Percentiles rank a stretch among this genome's conserved stretches.
Evolutionary conservation across 2,888 invertebrate species (phyloP).

Genomic region (Reticulitermes lucifugus): DNA sequence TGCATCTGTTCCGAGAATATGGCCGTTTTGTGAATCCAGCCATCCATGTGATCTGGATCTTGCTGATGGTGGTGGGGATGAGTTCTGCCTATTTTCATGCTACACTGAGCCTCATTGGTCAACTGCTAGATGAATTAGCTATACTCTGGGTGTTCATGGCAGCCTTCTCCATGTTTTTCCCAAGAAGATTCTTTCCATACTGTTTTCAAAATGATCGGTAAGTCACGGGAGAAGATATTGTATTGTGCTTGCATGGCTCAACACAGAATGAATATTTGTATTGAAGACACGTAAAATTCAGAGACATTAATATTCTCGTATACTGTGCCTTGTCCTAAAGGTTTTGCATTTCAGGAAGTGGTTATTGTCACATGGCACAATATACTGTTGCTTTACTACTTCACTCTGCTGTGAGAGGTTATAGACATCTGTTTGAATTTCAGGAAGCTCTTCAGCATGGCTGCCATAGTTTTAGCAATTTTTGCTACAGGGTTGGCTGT

Average conservation of each 20-base stretch:
- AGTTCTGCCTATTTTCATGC: slow-evolving; percentile 90
- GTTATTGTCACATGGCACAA: too few species aligned
- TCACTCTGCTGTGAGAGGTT: too few species aligned
- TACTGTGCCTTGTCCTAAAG: too few species aligned
- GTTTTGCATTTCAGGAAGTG: too few species aligned
- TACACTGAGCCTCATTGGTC: slow-evolving; percentile 82
- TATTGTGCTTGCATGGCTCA: too few species aligned
- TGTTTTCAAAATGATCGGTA: slow-evolving; percentile 75
- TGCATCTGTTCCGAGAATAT: slow-evolving; percentile 82
- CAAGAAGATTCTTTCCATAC: slow-evolving; percentile 76
- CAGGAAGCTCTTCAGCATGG: slow-evolving; percentile 73
- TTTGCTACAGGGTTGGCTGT: slow-evolving; percentile 76
- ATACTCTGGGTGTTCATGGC: slow-evolving; percentile 87
- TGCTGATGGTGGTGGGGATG: slow-evolving; percentile 81
- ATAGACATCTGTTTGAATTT: slow-evolving; percentile 49
- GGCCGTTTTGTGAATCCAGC: slow-evolving; percentile 79
- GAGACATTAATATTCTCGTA: too few species aligned
- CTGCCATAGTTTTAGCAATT: slow-evolving; percentile 70
- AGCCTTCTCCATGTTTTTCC: slow-evolving; percentile 80
- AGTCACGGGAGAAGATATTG: slow-evolving; percentile 55
- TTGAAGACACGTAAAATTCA: too few species aligned
- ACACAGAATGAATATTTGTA: too few species aligned
- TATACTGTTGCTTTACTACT: too few species aligned
- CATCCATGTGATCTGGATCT: slow-evolving; percentile 84
- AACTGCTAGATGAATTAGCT: slow-evolving; percentile 83